These are phyloP conservation scores for Pandemis corylana DNA, from an alignment of 2,888 invertebrate species.

Conservation along the genomic window DNA sequence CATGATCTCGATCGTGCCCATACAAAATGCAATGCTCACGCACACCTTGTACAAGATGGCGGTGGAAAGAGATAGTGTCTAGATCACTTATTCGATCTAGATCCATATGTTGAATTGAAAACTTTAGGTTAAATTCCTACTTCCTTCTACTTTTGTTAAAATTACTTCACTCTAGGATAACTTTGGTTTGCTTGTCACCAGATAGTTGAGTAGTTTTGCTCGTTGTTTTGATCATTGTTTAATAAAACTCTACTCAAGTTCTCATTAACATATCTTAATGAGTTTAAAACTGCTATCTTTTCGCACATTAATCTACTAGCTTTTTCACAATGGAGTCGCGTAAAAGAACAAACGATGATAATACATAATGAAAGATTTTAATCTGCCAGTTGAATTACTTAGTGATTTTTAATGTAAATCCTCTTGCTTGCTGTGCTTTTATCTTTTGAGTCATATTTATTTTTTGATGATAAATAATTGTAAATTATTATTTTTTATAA, in stretches of 20 bases:
- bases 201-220: too few relatives aligned
- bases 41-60: too few relatives aligned
- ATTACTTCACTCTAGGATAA: background rate
- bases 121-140: too few relatives aligned
- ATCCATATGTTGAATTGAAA: too few relatives aligned
- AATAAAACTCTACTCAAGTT: background rate
- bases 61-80: too few relatives aligned
- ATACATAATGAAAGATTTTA: background rate
- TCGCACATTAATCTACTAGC: slow-evolving; percentile 19
- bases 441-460: background rate
- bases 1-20: too few relatives aligned
- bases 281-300: slow-evolving; percentile 32
- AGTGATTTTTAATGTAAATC: background rate
- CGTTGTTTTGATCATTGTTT: background rate
- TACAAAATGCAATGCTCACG: too few relatives aligned
- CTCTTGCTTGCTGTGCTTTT: background rate
- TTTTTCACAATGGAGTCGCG: background rate
- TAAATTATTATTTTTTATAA: too few relatives aligned
- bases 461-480: background rate
- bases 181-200: background rate
- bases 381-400: background rate
- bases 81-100: too few relatives aligned
- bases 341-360: background rate
- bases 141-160: too few relatives aligned
- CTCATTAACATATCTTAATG: slow-evolving; percentile 35